Conservation (phyloP, 2,113 vertebrate genomes). For the Sphyrna mokarran region DNA sequence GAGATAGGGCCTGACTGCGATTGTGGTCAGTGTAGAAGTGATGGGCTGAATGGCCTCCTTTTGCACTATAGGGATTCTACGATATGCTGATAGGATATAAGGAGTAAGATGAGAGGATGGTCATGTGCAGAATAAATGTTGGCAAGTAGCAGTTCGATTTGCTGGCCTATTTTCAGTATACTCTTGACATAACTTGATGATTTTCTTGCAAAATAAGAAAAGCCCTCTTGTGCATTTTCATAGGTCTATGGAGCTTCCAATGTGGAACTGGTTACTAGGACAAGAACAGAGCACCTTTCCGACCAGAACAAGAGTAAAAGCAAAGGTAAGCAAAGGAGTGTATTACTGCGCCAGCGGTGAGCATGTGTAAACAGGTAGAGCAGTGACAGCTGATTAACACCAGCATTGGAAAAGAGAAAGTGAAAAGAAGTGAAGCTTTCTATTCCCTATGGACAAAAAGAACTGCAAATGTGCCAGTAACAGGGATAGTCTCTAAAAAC, state of each 20-base stretch:
- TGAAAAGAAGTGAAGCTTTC: not conserved
- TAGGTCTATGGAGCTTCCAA: constrained; percentile 95
- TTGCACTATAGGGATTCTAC: too few relatives aligned
- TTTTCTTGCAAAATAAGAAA: not conserved
- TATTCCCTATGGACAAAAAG: not conserved
- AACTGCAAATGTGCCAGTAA: not conserved
- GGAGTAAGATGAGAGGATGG: not conserved
- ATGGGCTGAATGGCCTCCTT: too few relatives aligned
- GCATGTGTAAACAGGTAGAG: not conserved
- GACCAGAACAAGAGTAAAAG: constrained; percentile 93
- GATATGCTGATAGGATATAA: not conserved
- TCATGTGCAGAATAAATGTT: not conserved
- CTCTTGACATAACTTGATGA: not conserved
- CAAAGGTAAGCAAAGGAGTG: constrained; percentile 65
- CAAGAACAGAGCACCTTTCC: constrained; percentile 86
- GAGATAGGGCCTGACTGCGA: too few relatives aligned
- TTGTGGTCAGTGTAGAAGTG: too few relatives aligned
- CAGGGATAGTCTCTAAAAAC: too few relatives aligned
- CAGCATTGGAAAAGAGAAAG: not conserved
- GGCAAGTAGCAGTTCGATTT: not conserved
- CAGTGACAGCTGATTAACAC: not conserved
- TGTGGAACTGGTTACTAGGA: constrained; percentile 91
- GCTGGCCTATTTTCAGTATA: not conserved
- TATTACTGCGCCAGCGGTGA: not conserved
- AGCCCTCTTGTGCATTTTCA: constrained; percentile 31